Base-by-base conservation (phyloP, 1,140 invertebrate species). In the Choristoneura fumiferana region DNA sequence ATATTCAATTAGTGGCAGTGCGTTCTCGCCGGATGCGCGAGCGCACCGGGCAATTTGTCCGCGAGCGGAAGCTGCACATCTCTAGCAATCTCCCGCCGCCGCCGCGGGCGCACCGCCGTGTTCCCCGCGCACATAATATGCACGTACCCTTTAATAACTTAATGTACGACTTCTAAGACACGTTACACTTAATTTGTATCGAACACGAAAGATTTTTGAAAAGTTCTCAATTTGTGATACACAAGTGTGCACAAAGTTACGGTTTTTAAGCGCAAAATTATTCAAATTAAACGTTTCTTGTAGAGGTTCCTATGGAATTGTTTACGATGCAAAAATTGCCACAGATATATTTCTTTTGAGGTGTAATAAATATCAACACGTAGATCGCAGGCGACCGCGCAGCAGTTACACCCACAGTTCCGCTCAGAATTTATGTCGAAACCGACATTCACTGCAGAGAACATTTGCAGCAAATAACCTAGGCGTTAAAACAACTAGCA, bases 401-500 rank as follows among this genome's bases (percentile, higher is more conserved):
- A 66, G 73, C 79, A 78, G 80, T 78, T 81, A 88, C 85, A 88
- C 84, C 84, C 85, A 88, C 84, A 79, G 75, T 79, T 81, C 69
- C 73, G 83, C 67, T 76, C 74, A 77, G 77, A 78, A 84, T 85
- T 85, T 87, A 87, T 87, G 81, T 82, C 71, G 83, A 81, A 88
- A 84, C 79, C 75, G 73, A 78, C 83, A 81, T 82, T 84, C 81
- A 80, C 77, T 74, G 67, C 72, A 69, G 74, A 81, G 78, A 84
- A 87, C 79, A 83, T 73, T 85, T 71, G 73, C 71, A 84, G 80
- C 79, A 84, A 87, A 86, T 84, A 86, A 86, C 73, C 78, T 71
- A 80, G 82, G 83, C 79, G 83, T 88, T 88, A 86, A 84, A 84
- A 84, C 81, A 82, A 80, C 82, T 76, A 78, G 73, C 73, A 76